A percentile compares a stretch with the other conserved stretches of the same genome.
phyloP scores from a whole-genome alignment of 2,113 vertebrate species.

The Gnathonemus longibarbis region DNA sequence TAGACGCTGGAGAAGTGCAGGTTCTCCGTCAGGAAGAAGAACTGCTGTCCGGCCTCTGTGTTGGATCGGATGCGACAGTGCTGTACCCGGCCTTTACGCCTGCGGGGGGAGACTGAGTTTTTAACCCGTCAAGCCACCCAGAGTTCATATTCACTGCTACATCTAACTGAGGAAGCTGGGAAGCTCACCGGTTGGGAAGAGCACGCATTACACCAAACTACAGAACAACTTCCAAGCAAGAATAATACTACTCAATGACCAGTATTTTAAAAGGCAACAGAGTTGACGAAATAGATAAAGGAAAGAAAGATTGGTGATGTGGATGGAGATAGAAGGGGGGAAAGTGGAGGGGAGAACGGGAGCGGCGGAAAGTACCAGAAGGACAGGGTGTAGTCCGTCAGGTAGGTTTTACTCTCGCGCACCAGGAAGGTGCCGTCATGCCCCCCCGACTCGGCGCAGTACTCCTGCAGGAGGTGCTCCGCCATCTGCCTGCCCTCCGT shows the following conservation, averaged over 20 bases:
- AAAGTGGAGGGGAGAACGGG: neutral
- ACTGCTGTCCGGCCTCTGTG: constrained; percentile 56
- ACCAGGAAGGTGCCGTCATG: constrained; percentile 87
- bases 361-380: constrained; percentile 74
- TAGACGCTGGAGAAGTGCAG: constrained; percentile 80
- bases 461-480: constrained; percentile 79
- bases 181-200: neutral
- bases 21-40: constrained; percentile 83
- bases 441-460: constrained; percentile 74
- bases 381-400: constrained; percentile 77
- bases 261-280: neutral
- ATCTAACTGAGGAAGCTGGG: neutral
- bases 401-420: constrained; percentile 74
- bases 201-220: neutral
- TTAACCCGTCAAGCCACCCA: neutral
- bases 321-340: neutral
- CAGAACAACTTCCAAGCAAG: neutral
- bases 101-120: constrained; percentile 32
- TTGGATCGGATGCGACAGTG: constrained; percentile 85
- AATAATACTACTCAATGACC: neutral
- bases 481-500: constrained; percentile 75
- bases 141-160: neutral
- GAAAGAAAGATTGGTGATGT: neutral
- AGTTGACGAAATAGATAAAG: neutral
- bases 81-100: constrained; percentile 84